Base-by-base conservation (phyloP, 2,888 invertebrate genomes). In the Proisotoma minuta region DNA sequence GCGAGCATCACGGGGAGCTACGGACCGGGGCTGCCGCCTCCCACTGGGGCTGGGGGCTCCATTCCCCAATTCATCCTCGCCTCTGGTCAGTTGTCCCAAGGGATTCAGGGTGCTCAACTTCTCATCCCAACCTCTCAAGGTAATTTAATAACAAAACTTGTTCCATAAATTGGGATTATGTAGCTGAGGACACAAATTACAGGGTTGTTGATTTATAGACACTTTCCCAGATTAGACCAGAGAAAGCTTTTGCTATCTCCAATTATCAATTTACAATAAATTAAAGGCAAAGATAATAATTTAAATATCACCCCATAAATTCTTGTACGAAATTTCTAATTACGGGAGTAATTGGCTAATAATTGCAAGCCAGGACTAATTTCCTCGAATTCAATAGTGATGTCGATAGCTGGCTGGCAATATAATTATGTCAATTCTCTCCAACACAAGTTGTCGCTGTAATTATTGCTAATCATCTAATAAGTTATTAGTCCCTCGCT, bases 101-200 rank as follows among this genome's bases (percentile, higher is more conserved):
- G 92, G 72, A 91, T 93, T 74, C 93, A 93, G 79, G 92, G 92
- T 15, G 92, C 93, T 51, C 95, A 95, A 77, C 84, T 96, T 62
- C 85, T 95, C 75, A 95, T 96, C 81, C 95, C 95, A 57, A 95
- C 95, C 59, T 91, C 94, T 67, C 92, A 93, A 85, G 93, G 93
- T 91, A 20, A 43, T 15, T 10, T 10, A 34, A n/a, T n/a, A n/a
- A n/a, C n/a, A n/a, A n/a, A n/a, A n/a, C n/a, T n/a, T n/a, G n/a
- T n/a, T n/a, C n/a, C n/a, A 5, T 5, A n/a, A n/a, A 5, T 18
- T 43, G 18, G 43, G 43, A 58, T 51, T 40, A 58, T 62, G 50
- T 40, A 51, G 60, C 52, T 62, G 18, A 20, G 43, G 18, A 24
- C 15, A 22, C 22, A 23, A 54, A 54, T 54, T 54, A 54, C 39